Evolutionary conservation across 2,888 invertebrate genomes (phyloP).

Genomic region (Lydus trimaculatus): DNA sequence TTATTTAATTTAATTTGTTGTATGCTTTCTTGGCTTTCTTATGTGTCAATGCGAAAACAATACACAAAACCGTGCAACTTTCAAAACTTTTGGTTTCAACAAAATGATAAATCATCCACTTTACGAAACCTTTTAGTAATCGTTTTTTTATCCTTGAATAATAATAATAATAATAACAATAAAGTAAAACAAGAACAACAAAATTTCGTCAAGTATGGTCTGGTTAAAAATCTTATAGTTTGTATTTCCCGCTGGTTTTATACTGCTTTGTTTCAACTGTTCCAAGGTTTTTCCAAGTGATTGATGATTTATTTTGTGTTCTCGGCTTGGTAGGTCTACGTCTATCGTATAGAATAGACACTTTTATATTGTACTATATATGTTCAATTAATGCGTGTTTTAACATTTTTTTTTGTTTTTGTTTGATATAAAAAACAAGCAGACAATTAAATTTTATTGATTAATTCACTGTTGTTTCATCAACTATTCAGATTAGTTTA

Average conservation of each 20-base stretch:
- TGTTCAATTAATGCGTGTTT: conserved; percentile 44
- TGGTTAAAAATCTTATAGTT: conserved; percentile 55
- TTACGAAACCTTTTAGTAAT: conserved; percentile 49
- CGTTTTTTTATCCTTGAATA: conserved; percentile 22
- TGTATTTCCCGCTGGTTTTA: conserved; percentile 60
- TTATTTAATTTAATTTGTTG: not conserved
- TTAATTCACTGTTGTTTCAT: not conserved
- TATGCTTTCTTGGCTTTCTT: not conserved
- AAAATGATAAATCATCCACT: conserved; percentile 56
- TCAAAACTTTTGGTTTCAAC: not conserved
- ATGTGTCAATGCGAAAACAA: conserved; percentile 36
- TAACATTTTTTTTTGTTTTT: too few species aligned
- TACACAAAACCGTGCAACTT: conserved; percentile 34
- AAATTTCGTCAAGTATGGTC: conserved; percentile 20
- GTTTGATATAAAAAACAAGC: not conserved
- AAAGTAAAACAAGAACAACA: too few species aligned
- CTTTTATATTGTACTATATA: conserved; percentile 46
- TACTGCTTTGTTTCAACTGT: conserved; percentile 60
- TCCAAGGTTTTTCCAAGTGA: conserved; percentile 54
- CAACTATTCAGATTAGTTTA: not conserved
- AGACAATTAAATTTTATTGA: not conserved
- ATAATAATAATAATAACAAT: too few species aligned
- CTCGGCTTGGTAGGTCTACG: conserved; percentile 59
- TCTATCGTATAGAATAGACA: conserved; percentile 51
- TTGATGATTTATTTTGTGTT: conserved; percentile 62